Conservation (phyloP, 2,888 invertebrate species). For the Ophion slaviceki region DNA sequence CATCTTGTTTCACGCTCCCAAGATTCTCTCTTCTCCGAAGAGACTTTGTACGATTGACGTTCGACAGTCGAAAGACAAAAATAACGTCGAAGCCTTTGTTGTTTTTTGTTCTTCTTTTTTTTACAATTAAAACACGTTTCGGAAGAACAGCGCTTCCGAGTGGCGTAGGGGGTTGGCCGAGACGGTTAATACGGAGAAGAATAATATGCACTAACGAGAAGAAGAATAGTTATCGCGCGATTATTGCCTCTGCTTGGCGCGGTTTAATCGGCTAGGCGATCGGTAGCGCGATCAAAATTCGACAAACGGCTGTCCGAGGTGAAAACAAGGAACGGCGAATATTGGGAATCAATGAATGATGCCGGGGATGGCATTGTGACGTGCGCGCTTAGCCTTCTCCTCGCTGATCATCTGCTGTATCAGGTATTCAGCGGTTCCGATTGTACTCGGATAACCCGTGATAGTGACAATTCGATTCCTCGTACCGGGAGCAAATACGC, state of each 20-base stretch:
- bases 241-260: background rate
- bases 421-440: slow-evolving; percentile 96
- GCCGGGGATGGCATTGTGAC: slow-evolving; percentile 92
- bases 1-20: background rate
- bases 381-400: slow-evolving; percentile 97
- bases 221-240: background rate
- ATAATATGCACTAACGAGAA: background rate
- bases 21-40: background rate
- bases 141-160: background rate
- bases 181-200: slow-evolving; percentile 24
- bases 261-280: background rate
- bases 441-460: slow-evolving; percentile 94
- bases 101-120: background rate
- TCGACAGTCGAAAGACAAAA: slow-evolving; percentile 1
- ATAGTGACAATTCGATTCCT: slow-evolving; percentile 99
- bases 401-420: slow-evolving; percentile 98
- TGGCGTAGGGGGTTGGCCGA: background rate
- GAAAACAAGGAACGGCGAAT: background rate
- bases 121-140: background rate
- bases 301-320: background rate
- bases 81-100: background rate
- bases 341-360: slow-evolving; percentile 87
- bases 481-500: slow-evolving; percentile 98
- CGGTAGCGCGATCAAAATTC: background rate
- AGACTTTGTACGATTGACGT: background rate